Evolutionary conservation across 92 coral and sea anemone species (phyloP), one percentile per base, ranked within the genome.

Genomic region (Plumapathes pennacea): DNA sequence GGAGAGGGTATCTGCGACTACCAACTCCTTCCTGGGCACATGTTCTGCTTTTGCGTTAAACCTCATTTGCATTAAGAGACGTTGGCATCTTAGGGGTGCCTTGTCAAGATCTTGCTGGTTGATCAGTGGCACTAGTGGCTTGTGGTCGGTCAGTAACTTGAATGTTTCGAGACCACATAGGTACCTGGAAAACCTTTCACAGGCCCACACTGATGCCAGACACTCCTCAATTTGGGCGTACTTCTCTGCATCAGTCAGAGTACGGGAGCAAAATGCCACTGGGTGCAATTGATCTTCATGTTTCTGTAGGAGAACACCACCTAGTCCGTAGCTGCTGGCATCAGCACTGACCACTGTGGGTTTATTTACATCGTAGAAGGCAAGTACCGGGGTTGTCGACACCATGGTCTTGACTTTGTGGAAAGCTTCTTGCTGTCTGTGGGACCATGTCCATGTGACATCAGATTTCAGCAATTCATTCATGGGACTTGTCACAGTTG

Each of bases 61-160:
- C 24, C 77, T 50, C 38, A 62, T 50, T 26, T 64, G 69, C 77
- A 68, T 58, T 30, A 64, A 33, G 6, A 77, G 84, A 8, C 71
- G 63, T 12, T 77, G 77, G 60, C 77, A 69, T 40, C 64, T 43
- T 28, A 77, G 17, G 2, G 84, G 84, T 0, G 31, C 49, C 23
- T 40, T 21, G 14, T 59, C 58, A 15, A 67, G 28, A 31, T 54
- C 60, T 6, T 48, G 57, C 7, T 44, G 55, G 25, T 76, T 57
- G 32, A 57, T 58, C 54, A 76, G 47, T 23, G 76, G 83, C 10
- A 66, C 83, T 5, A 76, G 70, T 8, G 83, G 83, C 46, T 67
- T 47, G 50, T 76, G 84, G 53, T 76, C 77, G 22, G 83, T 76
- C 9, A 25, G 77, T 10, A 76, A 36, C 52, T 29, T 22, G 55